Evolutionary conservation across 2,888 invertebrate species (phyloP).

Genomic region (Cosmia pyralina): DNA sequence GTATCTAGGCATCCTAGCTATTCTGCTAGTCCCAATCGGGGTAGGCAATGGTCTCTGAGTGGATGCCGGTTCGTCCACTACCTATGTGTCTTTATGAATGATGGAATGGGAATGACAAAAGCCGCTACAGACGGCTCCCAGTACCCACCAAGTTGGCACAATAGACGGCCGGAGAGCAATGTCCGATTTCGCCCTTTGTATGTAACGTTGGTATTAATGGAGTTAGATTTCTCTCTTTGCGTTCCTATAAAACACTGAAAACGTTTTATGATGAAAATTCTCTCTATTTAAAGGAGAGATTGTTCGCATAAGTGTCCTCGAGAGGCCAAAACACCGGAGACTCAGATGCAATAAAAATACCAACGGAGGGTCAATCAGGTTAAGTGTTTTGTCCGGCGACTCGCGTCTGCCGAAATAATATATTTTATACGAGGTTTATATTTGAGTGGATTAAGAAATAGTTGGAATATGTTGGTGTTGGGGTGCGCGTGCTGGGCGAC

Average conservation of each 20-base stretch:
- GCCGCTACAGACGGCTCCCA: slow-evolving; percentile 43
- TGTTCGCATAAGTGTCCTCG: slow-evolving; percentile 72
- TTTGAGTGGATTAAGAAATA: slow-evolving; percentile 78
- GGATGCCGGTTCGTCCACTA: slow-evolving; percentile 19
- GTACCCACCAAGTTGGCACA: slow-evolving; percentile 48
- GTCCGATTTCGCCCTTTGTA: slow-evolving; percentile 62
- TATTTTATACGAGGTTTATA: slow-evolving; percentile 82
- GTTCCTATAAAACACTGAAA: slow-evolving; percentile 65
- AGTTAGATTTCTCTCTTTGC: slow-evolving; percentile 63
- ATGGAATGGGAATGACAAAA: slow-evolving; percentile 54
- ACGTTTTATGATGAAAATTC: slow-evolving; percentile 69
- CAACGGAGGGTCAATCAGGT: slow-evolving; percentile 84
- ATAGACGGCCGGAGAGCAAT: slow-evolving; percentile 57
- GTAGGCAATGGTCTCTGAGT: slow-evolving; percentile 27
- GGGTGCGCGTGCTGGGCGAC: slow-evolving; percentile 37
- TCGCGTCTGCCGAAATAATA: slow-evolving; percentile 76
- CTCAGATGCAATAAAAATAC: slow-evolving; percentile 85
- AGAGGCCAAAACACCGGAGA: slow-evolving; percentile 71
- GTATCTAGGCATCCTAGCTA: neutral
- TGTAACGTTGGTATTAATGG: slow-evolving; percentile 58
- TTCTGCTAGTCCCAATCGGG: slow-evolving; percentile 28
- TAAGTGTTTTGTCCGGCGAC: slow-evolving; percentile 82
- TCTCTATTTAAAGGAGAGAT: slow-evolving; percentile 68
- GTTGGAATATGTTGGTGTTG: slow-evolving; percentile 72
- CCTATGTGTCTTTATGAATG: slow-evolving; percentile 49